Base-by-base conservation (phyloP, 1,140 invertebrate species). In the Anoplolepis gracilipes region DNA sequence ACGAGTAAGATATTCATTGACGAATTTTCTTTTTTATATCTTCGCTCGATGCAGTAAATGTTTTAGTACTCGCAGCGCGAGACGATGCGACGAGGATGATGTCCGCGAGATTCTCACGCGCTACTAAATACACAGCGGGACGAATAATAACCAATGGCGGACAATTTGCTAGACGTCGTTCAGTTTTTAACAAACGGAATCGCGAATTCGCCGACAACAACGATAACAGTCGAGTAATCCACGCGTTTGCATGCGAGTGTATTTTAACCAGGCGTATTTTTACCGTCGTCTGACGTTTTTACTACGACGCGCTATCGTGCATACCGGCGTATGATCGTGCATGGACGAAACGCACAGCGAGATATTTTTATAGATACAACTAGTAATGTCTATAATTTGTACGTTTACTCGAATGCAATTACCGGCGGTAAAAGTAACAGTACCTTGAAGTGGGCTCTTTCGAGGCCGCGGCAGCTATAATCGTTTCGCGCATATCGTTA, bases 391-490 rank as follows among this genome's bases (percentile, higher is more conserved):
- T 84, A 46, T 65, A 55, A 84, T 75, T 53, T 67, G 57, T 67
- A 30, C 53, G 67, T 82, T 73, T 46, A 85, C 84, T 76, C 30
- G 64, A n/a, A 61, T n/a, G 69, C 61, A 75, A 62, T 64, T 86
- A 76, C 67, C 30, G 39, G 61, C n/a, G 57, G 49, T n/a, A 42
- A 64, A 13, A 46, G 70, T 77, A 57, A 39, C 82, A 85, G 75
- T 65, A 82, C 46, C 33, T 73, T 13, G 22, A 72, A n/a, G 64
- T 59, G n/a, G 46, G 72, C 70, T 33, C 36, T 33, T n/a, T 28
- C 42, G 30, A 39, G 53, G 25, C 67, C 10, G 78, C 53, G 19
- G 36, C 64, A 10, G 36, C 59, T 61, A 46, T 59, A 61, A 82
- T 73, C 36, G 39, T 73, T 72, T 73, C 53, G 53, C 67, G 36